phyloP scores from a whole-genome alignment of 2,113 vertebrate species.

The Indicator indicator region DNA sequence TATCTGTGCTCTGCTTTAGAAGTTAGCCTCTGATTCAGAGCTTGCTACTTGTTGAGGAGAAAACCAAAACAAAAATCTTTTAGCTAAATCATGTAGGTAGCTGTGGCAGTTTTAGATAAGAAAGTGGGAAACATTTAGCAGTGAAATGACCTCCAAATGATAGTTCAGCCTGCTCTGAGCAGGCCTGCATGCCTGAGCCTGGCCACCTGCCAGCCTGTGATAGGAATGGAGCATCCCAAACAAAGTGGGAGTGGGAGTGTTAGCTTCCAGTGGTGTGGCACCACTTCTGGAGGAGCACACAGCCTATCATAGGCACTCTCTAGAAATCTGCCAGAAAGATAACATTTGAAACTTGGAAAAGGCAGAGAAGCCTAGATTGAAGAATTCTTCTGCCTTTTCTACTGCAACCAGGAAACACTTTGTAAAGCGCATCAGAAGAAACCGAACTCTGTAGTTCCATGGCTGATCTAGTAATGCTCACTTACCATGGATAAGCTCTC shows the following conservation, averaged over 20 bases:
- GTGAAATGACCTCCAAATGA: neutral
- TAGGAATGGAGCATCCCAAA: neutral
- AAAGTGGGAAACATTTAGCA: neutral
- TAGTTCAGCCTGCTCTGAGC: neutral
- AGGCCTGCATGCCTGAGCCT: neutral
- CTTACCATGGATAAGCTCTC: conserved; percentile 93
- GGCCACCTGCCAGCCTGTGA: neutral
- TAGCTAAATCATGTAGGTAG: neutral
- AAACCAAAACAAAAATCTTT: neutral
- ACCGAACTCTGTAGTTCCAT: neutral
- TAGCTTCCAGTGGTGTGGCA: neutral
- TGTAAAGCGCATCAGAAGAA: neutral
- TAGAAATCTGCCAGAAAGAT: neutral
- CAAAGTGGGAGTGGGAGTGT: accelerated
- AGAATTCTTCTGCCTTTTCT: neutral
- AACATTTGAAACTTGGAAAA: accelerated
- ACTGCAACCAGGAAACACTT: neutral
- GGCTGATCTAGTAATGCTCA: neutral
- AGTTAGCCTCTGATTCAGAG: neutral
- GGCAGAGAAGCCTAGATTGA: neutral
- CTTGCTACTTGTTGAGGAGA: neutral
- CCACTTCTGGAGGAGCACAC: accelerated
- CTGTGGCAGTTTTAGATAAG: neutral
- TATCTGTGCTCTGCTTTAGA: neutral
- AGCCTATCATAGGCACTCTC: accelerated